Conservation (phyloP, 2,797 vertebrate genomes). For the Capromys pilorides region DNA sequence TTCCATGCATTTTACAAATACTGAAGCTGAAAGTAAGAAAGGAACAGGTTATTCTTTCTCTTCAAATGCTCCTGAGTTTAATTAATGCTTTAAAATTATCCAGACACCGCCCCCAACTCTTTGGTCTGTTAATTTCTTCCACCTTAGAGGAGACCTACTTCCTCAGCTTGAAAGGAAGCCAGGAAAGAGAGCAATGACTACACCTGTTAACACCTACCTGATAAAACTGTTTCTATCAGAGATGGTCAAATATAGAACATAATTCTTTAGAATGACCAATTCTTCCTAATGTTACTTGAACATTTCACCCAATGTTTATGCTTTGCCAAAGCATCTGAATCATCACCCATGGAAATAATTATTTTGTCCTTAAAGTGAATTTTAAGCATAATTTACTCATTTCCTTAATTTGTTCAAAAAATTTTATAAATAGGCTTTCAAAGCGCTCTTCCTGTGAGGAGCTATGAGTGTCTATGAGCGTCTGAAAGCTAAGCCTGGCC, state of each 20-base stretch:
- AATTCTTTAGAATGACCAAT: not conserved
- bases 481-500: not conserved
- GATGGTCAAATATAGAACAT: not conserved
- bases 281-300: not conserved
- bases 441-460: conserved; percentile 28
- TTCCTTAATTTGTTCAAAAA: conserved; percentile 32
- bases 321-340: not conserved
- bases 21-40: conserved; percentile 34
- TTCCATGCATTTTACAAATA: not conserved
- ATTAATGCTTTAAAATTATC: conserved; percentile 20
- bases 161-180: not conserved
- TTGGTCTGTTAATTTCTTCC: not conserved
- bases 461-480: not conserved
- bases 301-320: not conserved
- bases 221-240: not conserved
- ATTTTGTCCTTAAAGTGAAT: not conserved
- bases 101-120: not conserved
- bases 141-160: not conserved
- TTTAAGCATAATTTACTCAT: not conserved
- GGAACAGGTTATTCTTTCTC: not conserved
- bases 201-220: not conserved
- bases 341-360: not conserved
- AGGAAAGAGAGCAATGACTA: not conserved
- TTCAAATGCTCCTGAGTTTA: conserved; percentile 21
- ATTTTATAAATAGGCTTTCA: conserved; percentile 47